Conservation (phyloP, 2,113 vertebrate species). For the Cyanocitta stelleri region DNA sequence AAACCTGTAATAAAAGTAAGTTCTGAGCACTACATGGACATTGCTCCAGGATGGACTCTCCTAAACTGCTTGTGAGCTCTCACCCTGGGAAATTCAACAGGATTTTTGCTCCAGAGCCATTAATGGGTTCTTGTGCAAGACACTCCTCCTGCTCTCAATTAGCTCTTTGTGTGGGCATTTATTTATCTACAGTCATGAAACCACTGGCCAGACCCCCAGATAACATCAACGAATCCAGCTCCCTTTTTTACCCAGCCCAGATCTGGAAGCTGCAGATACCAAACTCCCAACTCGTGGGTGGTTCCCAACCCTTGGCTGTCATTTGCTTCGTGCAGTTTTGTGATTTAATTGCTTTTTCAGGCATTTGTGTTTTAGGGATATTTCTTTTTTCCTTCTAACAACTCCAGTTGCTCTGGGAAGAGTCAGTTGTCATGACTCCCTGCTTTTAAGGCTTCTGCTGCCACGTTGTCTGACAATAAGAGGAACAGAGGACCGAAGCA, state of each 20-base stretch:
- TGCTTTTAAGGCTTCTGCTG: conserved; percentile 32
- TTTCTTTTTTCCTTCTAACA: not conserved
- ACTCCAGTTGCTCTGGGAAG: not conserved
- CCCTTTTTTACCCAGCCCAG: not conserved
- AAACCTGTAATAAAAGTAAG: not conserved
- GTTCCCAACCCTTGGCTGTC: not conserved
- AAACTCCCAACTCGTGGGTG: not conserved
- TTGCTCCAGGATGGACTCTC: not conserved
- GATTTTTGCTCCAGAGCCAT: not conserved
- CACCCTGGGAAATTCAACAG: not conserved
- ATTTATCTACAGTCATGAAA: not conserved
- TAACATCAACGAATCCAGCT: not conserved
- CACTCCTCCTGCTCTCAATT: not conserved
- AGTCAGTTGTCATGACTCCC: conserved; percentile 26
- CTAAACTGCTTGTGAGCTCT: not conserved
- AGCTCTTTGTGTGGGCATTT: conserved; percentile 15
- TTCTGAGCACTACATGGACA: not conserved
- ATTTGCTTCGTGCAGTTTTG: not conserved
- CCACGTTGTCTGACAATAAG: not conserved
- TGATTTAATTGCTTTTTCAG: not conserved
- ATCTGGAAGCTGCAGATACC: not conserved
- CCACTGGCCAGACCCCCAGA: not conserved
- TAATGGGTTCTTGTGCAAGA: not conserved
- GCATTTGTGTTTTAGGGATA: not conserved
- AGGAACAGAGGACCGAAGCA: not conserved